These are phyloP conservation scores for Alexandromys fortis DNA, from an alignment of 2,113 vertebrate species.

Conservation along the genomic window DNA sequence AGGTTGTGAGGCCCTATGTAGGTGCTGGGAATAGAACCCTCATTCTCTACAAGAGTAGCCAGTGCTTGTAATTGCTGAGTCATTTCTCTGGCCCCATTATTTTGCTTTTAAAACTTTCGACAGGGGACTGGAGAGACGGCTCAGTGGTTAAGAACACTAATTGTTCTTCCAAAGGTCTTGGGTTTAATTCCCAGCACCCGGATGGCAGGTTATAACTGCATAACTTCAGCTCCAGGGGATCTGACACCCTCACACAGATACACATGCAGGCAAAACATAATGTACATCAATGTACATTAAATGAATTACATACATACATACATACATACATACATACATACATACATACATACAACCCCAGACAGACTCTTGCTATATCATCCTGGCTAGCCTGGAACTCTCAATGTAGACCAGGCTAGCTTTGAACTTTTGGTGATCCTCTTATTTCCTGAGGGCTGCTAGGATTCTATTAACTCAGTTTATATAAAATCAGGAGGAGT, in stretches of 20 bases:
- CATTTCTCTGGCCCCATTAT: background rate
- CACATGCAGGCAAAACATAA: background rate
- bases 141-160: background rate
- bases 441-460: background rate
- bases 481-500: background rate
- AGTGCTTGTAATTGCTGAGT: background rate
- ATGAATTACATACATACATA: too few species aligned
- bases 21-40: background rate
- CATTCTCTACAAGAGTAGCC: background rate
- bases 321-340: too few species aligned
- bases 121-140: background rate
- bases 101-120: background rate
- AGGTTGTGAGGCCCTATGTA: background rate
- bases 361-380: background rate
- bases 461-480: background rate
- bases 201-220: background rate
- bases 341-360: background rate
- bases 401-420: background rate
- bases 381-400: background rate
- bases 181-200: background rate
- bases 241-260: background rate
- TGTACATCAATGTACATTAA: too few species aligned
- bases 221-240: background rate
- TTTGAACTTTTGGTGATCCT: background rate
- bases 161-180: background rate